Percentiles rank a stretch among this genome's conserved stretches.
These are phyloP conservation scores for Percopsis omiscomaycus DNA, from an alignment of 2,797 vertebrate species.

Conservation along the genomic window DNA sequence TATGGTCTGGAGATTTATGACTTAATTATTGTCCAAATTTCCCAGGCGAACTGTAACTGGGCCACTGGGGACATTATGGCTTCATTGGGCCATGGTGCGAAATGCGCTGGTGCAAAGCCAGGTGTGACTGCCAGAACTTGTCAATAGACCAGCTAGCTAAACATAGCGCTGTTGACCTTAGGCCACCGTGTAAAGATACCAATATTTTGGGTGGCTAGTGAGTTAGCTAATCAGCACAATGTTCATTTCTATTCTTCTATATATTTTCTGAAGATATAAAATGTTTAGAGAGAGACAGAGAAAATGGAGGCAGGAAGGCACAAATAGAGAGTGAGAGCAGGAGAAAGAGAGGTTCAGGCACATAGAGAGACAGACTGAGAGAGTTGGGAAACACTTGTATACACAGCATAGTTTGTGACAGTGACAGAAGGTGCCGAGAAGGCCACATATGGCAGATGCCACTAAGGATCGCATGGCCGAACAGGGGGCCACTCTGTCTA, in stretches of 20 bases:
- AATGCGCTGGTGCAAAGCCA: constrained; percentile 60
- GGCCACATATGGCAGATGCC: constrained; percentile 76
- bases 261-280: background rate
- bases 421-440: constrained; percentile 76
- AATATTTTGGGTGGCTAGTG: background rate
- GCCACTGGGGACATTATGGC: constrained; percentile 59
- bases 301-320: background rate
- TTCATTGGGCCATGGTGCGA: constrained; percentile 59
- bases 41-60: constrained; percentile 57
- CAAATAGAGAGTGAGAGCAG: background rate
- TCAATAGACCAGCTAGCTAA: constrained; percentile 34
- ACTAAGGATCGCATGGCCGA: constrained; percentile 70
- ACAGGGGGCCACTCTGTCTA: constrained; percentile 67
- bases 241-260: background rate
- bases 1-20: constrained; percentile 72
- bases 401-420: constrained; percentile 48
- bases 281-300: background rate
- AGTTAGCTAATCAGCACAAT: background rate
- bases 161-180: constrained; percentile 46
- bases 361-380: constrained; percentile 14
- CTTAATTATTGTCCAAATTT: constrained; percentile 81
- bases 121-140: constrained; percentile 52
- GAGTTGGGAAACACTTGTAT: constrained; percentile 30
- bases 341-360: background rate
- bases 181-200: constrained; percentile 7